Evolutionary conservation across 2,888 invertebrate species (phyloP), one percentile per base, ranked within the genome.

Genomic region (Minunthozetes semirufus): DNA sequence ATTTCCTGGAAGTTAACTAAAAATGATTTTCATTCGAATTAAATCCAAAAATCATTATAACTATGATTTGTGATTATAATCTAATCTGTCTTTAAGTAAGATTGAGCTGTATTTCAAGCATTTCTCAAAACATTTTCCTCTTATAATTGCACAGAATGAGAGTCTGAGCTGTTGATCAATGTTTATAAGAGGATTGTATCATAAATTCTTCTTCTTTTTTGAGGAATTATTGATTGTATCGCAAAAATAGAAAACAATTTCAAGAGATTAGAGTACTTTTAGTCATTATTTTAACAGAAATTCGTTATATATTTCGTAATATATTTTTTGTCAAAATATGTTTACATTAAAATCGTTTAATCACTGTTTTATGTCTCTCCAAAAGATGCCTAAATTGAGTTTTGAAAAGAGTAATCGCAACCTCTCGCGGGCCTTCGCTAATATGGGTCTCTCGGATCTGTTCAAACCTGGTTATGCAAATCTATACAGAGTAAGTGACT

Each of bases 401-500:
- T 50, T 79, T 17, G 76, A 76, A 11, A 73, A 75, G 27, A 77
- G 77, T 5, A 76, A 76, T 25, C 74, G 76, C 27, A 79, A 79
- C 61, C 38, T 79, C 53, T 76, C 76, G 11, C 48, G 70, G 15
- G 76, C 79, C 0, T 76, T 79, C 6, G 76, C 75, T 50, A 74
- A 78, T 25, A 61, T 79, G 33, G 79, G 79, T 17, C 75, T 79
- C 5, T 76, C 76, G 0, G 77, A 79, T 63, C 68, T 79, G 15
- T 79, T 79, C 50, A 77, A 76, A 11, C 78, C 78, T 0, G 79
- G 79, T 13, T 77, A 78, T 53, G 77, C 79, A 38, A 75, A 78
- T 46, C 75, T 79, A 6, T 78, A 77, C 56, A 78, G 77, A 27
- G 77, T 79, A 61, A 76, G 76, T 72, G 78, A 78, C 50, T 78